Evolutionary conservation across 2,113 vertebrate species (phyloP), one percentile per base, ranked within the genome.

Genomic region (Proterorhinus semilunaris): DNA sequence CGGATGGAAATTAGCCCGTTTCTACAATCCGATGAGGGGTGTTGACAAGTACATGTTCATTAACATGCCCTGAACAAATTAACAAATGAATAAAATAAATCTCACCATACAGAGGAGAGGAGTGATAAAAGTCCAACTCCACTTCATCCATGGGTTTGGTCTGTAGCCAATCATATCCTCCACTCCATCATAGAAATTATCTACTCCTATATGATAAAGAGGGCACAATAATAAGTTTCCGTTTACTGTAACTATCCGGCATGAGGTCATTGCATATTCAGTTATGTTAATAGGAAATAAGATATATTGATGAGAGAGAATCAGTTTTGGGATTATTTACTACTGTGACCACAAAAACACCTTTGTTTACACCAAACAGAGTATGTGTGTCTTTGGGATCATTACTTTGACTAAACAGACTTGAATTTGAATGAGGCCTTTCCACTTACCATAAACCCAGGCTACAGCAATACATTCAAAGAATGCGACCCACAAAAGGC

Each of bases 401-500:
- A 61, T 80, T 77, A 75, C 65, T 76, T 75, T 85, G 54, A 75
- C 65, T 73, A 72, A 72, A 43, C 45, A 71, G 21, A 7, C 64
- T 48, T 53, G 54, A 76, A 71, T 74, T 8, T 50, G 10, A 43
- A 50, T 47, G 50, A 57, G 66, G 48, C 66, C 10, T 15, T 69
- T 61, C 69, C 89, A 83, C 96, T 97, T 91, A 99, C 98, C 97
- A 94, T 98, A 99, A 92, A 99, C 94, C 98, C 98, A 99, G 94
- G 96, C 95, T 93, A 99, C 94, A 93, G 96, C 97, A 91, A 99
- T 94, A 94, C 98, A 99, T 95, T 99, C 98, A 94, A 99, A 99
- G 95, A 99, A 99, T 93, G 98, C 98, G 89, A 99, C 98, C 98
- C 98, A 99, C 92, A 99, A 92, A 92, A 99, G 96, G 95, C 98